Percentiles rank a stretch among this genome's conserved stretches.
Conservation (phyloP, 30 jellyfish, hydroid and myxozoan species). For the Turritopsis dohrnii region DNA sequence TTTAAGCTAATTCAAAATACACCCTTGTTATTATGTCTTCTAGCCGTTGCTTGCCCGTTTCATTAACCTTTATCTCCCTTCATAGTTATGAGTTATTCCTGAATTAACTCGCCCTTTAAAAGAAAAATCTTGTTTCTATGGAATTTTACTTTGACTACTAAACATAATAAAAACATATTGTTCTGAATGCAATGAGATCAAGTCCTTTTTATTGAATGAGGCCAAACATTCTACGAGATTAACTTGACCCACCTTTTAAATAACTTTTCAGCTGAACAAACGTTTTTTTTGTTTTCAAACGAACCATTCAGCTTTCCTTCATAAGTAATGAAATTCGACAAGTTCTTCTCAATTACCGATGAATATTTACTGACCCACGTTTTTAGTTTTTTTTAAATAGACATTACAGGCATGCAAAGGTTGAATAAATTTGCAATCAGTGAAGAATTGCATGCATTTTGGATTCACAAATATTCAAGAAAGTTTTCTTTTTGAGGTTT, state of each 20-base stretch:
- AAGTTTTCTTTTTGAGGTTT: background rate
- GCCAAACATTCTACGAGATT: background rate
- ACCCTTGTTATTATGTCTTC: background rate
- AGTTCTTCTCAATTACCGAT: background rate
- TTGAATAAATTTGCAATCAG: too few relatives aligned
- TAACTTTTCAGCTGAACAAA: background rate
- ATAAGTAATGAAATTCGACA: background rate
- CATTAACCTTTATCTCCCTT: background rate
- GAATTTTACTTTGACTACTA: background rate
- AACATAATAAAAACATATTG: background rate
- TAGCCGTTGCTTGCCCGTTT: too few relatives aligned
- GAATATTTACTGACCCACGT: background rate
- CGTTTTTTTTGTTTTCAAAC: background rate
- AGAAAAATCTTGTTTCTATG: background rate
- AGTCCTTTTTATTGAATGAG: background rate
- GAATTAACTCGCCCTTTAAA: background rate
- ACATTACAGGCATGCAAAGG: too few relatives aligned
- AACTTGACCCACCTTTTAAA: background rate
- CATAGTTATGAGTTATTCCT: background rate
- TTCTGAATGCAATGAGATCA: background rate
- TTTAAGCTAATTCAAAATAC: background rate
- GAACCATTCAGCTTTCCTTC: background rate
- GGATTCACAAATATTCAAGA: too few relatives aligned
- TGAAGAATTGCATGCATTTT: too few relatives aligned
- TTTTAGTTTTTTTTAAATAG: too few relatives aligned